A percentile compares a stretch with the other conserved stretches of the same genome.
Evolutionary conservation across 2,888 invertebrate genomes (phyloP).

Genomic region (Agrochola circellaris): DNA sequence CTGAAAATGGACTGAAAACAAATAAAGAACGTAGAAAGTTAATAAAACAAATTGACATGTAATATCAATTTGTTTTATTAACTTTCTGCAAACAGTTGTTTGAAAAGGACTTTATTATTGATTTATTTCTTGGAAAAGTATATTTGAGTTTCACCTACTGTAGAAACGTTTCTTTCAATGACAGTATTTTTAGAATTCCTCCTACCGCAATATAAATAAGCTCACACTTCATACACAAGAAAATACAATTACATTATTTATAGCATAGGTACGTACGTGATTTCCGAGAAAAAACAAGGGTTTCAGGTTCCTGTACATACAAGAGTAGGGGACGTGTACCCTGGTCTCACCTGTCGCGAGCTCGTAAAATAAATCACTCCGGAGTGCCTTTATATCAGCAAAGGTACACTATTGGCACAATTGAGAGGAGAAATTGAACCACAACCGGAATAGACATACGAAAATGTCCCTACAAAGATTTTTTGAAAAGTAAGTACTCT

Average conservation of each 20-base stretch:
- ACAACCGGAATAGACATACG: conserved; percentile 34
- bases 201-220: conserved; percentile 1
- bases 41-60: too few species aligned
- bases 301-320: conserved; percentile 49
- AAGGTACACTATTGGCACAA: conserved; percentile 70
- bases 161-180: neutral
- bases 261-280: conserved; percentile 31
- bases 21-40: neutral
- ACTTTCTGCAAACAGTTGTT: neutral
- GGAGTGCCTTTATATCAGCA: conserved; percentile 68
- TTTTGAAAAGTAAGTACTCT: neutral
- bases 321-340: conserved; percentile 56
- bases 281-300: conserved; percentile 53
- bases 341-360: conserved; percentile 66
- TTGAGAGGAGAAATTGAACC: conserved; percentile 71
- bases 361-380: conserved; percentile 77
- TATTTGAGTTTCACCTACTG: neutral
- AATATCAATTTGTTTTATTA: neutral
- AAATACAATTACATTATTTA: conserved; percentile 31
- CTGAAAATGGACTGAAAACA: neutral
- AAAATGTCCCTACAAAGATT: neutral
- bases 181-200: neutral
- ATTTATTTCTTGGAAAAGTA: neutral
- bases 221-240: conserved; percentile 20
- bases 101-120: neutral